Evolutionary conservation across 2,113 vertebrate genomes (phyloP), one percentile per base, ranked within the genome.

Genomic region (Gambusia affinis): DNA sequence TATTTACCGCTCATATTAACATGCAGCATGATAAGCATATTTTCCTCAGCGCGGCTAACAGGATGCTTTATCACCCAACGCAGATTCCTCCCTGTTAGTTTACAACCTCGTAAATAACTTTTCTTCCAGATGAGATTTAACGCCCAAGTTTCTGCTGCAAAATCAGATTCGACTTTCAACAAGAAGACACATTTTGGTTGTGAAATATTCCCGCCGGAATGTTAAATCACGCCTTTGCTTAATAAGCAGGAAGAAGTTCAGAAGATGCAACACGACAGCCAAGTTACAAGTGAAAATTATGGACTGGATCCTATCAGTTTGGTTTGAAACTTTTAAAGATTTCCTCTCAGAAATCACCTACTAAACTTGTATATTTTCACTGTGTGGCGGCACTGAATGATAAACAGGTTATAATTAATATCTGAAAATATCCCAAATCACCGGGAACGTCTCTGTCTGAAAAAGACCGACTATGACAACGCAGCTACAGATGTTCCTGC

Each of bases 21-120:
- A 92, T 91, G 91, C 80, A 87, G 91, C 89, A 83, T 89, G 91
- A 93, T 93, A 92, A 94, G 92, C 93, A 94, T 93, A 93, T 94
- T 94, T 89, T 93, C 87, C 88, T 83, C 90, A 86, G 93, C 89
- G 39, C 83, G 90, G 81, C 88, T 88, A 93, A 93, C 91, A 86
- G 89, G 91, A 92, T 93, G 93, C 82, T 93, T 95, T 94, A 93
- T 92, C 84, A 44, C 76, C 63, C 28, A 71, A 76, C 69, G 35
- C n/a, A 61, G 81, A 66, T 90, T 85, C 85, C 84, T 80, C 76
- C 80, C 76, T 8, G 75, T 71, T 86, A 67, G 68, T 92, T 93
- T 90, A 92, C 88, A 62, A 78, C 91, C 86, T 87, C 83, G 80
- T 94, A 93, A 95, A 93, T 92, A 87, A 84, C 72, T 87, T 92